Evolutionary conservation across 2,113 vertebrate genomes (phyloP).

Genomic region (Perca schrenkii): DNA sequence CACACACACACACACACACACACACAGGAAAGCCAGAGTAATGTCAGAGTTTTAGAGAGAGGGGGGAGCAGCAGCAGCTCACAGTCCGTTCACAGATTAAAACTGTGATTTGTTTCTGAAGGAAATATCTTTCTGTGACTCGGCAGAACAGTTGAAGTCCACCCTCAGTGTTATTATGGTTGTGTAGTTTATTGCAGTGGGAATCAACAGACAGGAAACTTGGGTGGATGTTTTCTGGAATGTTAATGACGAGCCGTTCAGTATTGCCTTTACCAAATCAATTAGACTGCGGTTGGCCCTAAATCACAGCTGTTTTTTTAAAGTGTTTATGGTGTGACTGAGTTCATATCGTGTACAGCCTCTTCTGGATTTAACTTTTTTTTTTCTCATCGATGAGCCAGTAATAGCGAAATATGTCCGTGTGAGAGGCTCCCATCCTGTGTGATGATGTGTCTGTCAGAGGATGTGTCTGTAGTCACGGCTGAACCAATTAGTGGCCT

Average conservation of each 20-base stretch:
- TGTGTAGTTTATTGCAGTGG: background rate
- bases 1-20: too few relatives aligned
- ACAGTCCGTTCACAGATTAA: too few relatives aligned
- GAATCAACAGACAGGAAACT: background rate
- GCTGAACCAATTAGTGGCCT: too few relatives aligned
- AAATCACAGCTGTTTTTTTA: slow-evolving; percentile 5
- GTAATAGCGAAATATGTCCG: background rate
- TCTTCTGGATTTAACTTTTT: background rate
- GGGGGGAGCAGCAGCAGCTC: too few relatives aligned
- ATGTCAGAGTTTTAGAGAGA: too few relatives aligned
- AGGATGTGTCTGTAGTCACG: too few relatives aligned
- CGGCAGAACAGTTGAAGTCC: too few relatives aligned
- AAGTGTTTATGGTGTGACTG: background rate
- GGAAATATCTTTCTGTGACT: too few relatives aligned
- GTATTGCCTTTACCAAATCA: slow-evolving; percentile 8
- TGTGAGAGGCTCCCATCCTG: too few relatives aligned
- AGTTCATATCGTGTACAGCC: background rate
- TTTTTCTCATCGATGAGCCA: background rate
- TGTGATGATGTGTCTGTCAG: too few relatives aligned
- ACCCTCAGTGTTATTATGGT: background rate
- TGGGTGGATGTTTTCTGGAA: background rate
- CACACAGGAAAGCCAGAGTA: too few relatives aligned
- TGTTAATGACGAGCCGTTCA: slow-evolving; percentile 10
- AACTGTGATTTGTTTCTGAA: too few relatives aligned
- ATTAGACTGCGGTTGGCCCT: slow-evolving; percentile 22